Evolutionary conservation across 30 jellyfish, hydroid and myxozoan species (phyloP).

Genomic region (Phacellophora camtschatica): DNA sequence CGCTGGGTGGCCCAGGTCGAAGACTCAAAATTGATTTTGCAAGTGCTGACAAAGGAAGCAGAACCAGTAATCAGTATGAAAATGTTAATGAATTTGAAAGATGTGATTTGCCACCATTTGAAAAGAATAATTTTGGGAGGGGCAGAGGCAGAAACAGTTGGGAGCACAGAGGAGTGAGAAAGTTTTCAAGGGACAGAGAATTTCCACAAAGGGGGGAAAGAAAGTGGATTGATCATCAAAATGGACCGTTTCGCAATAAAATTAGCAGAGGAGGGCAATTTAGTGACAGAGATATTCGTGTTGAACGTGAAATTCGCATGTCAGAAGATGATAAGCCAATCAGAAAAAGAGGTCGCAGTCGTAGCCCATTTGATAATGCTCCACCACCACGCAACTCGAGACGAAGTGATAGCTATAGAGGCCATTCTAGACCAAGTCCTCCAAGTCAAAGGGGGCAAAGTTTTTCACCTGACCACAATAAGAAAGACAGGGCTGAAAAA

Average conservation of each 20-base stretch:
- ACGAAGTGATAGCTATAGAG: constrained; percentile 70
- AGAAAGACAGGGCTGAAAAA: constrained; percentile 50
- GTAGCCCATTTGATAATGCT: constrained; percentile 77
- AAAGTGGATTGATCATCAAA: constrained; percentile 55
- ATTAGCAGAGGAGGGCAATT: constrained; percentile 19
- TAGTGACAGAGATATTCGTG: constrained; percentile 31
- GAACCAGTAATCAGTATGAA: constrained; percentile 61
- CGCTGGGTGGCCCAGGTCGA: constrained; percentile 92
- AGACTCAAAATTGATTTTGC: constrained; percentile 95
- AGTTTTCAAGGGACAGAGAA: constrained; percentile 40
- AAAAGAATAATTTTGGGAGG: constrained; percentile 43
- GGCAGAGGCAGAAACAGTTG: constrained; percentile 60
- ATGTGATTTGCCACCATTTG: constrained; percentile 53
- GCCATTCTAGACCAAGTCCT: constrained; percentile 61
- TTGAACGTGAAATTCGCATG: constrained; percentile 23
- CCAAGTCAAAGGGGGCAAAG: constrained; percentile 58
- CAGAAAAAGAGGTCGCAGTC: constrained; percentile 83
- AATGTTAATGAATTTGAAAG: constrained; percentile 68
- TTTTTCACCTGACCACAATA: constrained; percentile 43
- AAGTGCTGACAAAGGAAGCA: constrained; percentile 53
- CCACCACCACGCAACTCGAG: constrained; percentile 42
- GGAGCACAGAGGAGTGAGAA: constrained; percentile 57
- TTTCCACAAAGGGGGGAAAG: constrained; percentile 64
- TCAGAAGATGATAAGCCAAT: constrained; percentile 62
- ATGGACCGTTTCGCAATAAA: constrained; percentile 32